phyloP scores from a whole-genome alignment of 2,113 vertebrate species.

The Indicator maculatus region DNA sequence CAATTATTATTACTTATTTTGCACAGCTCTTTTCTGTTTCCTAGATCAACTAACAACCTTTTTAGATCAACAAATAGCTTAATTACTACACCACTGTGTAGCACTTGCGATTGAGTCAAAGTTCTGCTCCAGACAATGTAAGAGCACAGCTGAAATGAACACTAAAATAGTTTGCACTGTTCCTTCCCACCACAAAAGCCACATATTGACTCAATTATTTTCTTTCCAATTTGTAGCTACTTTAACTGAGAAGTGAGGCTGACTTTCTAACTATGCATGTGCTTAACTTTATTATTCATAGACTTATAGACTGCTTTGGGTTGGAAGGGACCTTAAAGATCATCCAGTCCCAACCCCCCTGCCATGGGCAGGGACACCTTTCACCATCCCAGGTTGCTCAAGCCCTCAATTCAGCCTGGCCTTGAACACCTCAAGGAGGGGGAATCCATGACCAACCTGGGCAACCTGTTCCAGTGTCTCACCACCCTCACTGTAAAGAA shows the following conservation, averaged over 20 bases:
- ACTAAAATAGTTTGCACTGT: background rate
- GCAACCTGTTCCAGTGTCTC: too few relatives aligned
- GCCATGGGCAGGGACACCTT: too few relatives aligned
- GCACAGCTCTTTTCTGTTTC: background rate
- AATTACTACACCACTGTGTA: background rate
- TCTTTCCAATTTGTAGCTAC: background rate
- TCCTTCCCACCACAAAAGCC: slow-evolving; percentile 41
- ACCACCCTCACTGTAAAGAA: too few relatives aligned
- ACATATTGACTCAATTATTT: background rate
- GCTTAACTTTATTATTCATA: background rate
- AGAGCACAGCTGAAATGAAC: background rate
- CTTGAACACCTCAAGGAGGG: too few relatives aligned
- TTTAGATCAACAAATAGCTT: background rate
- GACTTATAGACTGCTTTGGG: too few relatives aligned
- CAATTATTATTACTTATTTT: background rate
- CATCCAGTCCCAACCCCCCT: too few relatives aligned
- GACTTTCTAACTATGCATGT: background rate
- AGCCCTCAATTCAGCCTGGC: too few relatives aligned
- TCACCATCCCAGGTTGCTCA: too few relatives aligned
- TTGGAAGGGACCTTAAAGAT: too few relatives aligned
- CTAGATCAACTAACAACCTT: background rate
- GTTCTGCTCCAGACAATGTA: background rate
- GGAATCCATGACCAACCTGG: too few relatives aligned
- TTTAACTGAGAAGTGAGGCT: background rate
- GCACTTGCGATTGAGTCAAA: background rate